A percentile compares a stretch with the other conserved stretches of the same genome.
These are phyloP conservation scores for Thymelicus lineola DNA, from an alignment of 2,888 invertebrate species.

Conservation along the genomic window DNA sequence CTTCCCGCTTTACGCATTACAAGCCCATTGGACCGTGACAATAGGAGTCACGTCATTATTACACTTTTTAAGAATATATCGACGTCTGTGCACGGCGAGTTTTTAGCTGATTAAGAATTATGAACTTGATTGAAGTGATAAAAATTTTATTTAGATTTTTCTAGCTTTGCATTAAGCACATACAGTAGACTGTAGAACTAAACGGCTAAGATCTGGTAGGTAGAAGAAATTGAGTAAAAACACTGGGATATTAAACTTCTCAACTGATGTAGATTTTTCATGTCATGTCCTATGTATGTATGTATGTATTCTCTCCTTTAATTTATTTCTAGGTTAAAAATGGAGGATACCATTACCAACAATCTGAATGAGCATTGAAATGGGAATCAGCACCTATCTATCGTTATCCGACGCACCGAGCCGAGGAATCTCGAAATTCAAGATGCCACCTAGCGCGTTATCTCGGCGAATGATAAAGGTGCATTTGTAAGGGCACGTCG, in stretches of 20 bases:
- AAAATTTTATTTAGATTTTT: background rate
- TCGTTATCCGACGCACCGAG: conserved; percentile 10
- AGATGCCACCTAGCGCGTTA: conserved; percentile 36
- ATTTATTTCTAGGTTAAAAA: background rate
- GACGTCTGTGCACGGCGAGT: background rate
- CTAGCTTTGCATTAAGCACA: background rate
- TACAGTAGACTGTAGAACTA: too few relatives aligned
- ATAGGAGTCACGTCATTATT: conserved; percentile 23
- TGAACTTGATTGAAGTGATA: background rate
- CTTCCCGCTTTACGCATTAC: conserved; percentile 4
- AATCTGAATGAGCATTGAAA: background rate
- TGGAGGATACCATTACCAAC: background rate
- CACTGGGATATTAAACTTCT: background rate
- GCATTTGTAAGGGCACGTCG: conserved; percentile 27
- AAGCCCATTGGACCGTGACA: conserved; percentile 14
- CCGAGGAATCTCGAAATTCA: conserved; percentile 28
- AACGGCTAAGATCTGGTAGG: too few relatives aligned
- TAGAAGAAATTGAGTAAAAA: too few relatives aligned
- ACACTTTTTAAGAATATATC: conserved; percentile 19
- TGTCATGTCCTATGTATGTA: too few relatives aligned
- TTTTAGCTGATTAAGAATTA: background rate
- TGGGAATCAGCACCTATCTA: background rate
- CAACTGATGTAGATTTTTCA: background rate
- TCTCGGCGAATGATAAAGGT: conserved; percentile 26
- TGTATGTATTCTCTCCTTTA: background rate